A percentile compares a stretch with the other conserved stretches of the same genome.
Conservation (phyloP, 2,797 vertebrate species). For the Microctenopoma lineatum region DNA sequence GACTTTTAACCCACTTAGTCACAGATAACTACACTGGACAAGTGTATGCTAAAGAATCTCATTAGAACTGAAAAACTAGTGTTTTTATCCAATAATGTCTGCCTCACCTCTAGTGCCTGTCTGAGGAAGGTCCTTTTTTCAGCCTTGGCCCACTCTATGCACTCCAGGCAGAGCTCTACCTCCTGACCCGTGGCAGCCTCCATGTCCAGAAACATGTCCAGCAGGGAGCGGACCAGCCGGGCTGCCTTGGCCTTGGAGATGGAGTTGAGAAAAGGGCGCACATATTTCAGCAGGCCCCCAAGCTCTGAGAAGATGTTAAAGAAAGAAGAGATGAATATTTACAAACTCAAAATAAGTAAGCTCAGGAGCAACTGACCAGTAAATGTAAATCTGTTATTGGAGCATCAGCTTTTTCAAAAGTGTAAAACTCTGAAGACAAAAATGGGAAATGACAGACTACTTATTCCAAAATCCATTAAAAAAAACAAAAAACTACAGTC, state of each 20-base stretch:
- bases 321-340: accelerated
- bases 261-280: constrained; percentile 96
- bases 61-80: no score
- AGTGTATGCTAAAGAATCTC: no score
- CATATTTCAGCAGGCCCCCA: constrained; percentile 96
- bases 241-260: constrained; percentile 99
- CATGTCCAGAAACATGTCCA: constrained; percentile 98
- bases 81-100: neutral
- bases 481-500: no score
- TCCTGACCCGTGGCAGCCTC: constrained; percentile 98
- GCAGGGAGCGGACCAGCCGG: constrained; percentile 92
- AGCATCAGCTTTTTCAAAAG: neutral
- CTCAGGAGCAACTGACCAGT: neutral
- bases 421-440: neutral
- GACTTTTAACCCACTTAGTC: no score
- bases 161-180: constrained; percentile 97
- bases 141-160: constrained; percentile 98
- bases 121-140: constrained; percentile 98
- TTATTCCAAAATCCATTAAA: neutral
- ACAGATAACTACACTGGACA: no score
- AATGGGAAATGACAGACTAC: neutral
- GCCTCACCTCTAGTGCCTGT: constrained; percentile 94
- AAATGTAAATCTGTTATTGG: neutral
- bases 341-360: neutral
- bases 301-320: constrained; percentile 84